Base-by-base conservation (phyloP, 2,888 invertebrate genomes). In the Lasius platythorax region DNA sequence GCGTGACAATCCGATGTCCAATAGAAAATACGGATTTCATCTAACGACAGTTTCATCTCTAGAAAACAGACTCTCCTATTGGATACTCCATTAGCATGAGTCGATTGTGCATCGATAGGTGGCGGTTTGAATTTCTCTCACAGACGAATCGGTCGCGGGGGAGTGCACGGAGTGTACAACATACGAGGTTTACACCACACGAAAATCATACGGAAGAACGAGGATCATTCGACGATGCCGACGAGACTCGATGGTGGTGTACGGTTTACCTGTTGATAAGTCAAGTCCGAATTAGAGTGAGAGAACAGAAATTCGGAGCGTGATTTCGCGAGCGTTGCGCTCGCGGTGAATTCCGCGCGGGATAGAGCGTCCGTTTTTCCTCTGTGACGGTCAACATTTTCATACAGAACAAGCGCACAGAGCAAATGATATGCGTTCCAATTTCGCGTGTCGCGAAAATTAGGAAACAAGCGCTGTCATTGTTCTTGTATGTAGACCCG, bases 221-320 rank as follows among this genome's bases (percentile, higher is more conserved):
- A 61, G 5, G 74, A 73, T 46, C 15, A 33, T 46, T 50, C 53
- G 84, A 89, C 81, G 88, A 91, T 92, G 92, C 91, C 92, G 92
- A 90, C 86, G 82, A 87, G 84, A 87, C 86, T 91, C 85, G 88
- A 86, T 87, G 82, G 83, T 87, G 82, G 83, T 86, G 87, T 87
- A 85, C 82, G 85, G 85, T 89, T 92, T 92, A 92, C 92, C 92
- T 92, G 92, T 92, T 92, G 92, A 92, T 92, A 89, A 90, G 0
- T 87, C 85, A 73, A 75, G 68, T 68, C 68, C 63, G 81, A 74
- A 67, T 82, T 82, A 58, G 73, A 75, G 70, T 81, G 68, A 82
- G 83, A 82, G 84, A 89, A 66, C 28, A 46, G 79, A 68, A 72
- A 11, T 85, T 64, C 64, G 33, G 68, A 84, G 64, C 76, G 56